Evolutionary conservation across 2,113 vertebrate genomes (phyloP).

Genomic region (Vombatus ursinus): DNA sequence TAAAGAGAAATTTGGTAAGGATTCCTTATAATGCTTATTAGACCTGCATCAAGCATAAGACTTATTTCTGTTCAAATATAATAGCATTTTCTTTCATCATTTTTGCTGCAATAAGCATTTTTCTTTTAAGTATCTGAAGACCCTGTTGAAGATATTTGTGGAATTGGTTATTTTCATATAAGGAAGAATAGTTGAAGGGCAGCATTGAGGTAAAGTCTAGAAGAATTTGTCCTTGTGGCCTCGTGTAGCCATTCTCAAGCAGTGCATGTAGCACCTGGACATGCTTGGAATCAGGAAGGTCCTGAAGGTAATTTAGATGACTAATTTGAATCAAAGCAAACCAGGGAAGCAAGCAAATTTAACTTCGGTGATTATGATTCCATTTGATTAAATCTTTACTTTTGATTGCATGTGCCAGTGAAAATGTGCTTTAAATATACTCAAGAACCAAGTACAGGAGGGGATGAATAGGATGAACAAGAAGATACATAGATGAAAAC

Average conservation of each 20-base stretch:
- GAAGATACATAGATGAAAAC: conserved; percentile 30
- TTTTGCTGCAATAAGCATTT: conserved; percentile 13
- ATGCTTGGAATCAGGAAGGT: conserved; percentile 62
- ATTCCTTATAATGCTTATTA: background rate
- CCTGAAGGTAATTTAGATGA: conserved; percentile 63
- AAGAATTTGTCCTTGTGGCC: conserved; percentile 56
- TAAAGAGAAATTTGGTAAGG: conserved; percentile 14
- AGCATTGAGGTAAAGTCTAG: conserved; percentile 54
- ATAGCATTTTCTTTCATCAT: conserved; percentile 30
- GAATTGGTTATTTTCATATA: conserved; percentile 44
- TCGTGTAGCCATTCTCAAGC: conserved; percentile 54
- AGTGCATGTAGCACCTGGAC: conserved; percentile 58
- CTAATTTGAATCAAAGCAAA: conserved; percentile 71
- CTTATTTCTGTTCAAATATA: conserved; percentile 38
- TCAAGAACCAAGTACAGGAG: conserved; percentile 62
- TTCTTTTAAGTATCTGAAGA: conserved; percentile 32
- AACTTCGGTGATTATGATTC: conserved; percentile 75
- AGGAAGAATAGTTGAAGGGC: conserved; percentile 39
- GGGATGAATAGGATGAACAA: conserved; percentile 55
- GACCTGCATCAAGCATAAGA: background rate
- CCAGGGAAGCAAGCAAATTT: conserved; percentile 73
- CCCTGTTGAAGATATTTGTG: conserved; percentile 12
- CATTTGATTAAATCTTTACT: conserved; percentile 77
- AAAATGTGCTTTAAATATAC: conserved; percentile 73
- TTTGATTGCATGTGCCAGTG: conserved; percentile 74